Evolutionary conservation across 2,113 vertebrate species (phyloP).

Genomic region (Calyptommatus sinebrachiatus): DNA sequence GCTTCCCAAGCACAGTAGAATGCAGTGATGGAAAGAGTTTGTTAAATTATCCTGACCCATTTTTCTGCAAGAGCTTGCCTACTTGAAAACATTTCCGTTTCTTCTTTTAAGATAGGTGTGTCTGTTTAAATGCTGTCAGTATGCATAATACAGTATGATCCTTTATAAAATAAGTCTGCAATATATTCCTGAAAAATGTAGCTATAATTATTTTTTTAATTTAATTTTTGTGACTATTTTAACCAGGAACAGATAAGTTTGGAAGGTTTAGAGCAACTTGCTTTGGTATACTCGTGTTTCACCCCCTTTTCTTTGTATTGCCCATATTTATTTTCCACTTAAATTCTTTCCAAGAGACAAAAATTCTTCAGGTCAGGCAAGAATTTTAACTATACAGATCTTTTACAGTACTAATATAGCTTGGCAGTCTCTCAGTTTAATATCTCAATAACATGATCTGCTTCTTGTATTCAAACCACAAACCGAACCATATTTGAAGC

Average conservation of each 20-base stretch:
- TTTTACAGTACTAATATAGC: not conserved
- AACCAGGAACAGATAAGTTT: not conserved
- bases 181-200: not conserved
- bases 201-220: not conserved
- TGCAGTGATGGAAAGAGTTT: slow-evolving; percentile 16
- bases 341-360: not conserved
- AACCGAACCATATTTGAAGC: not conserved
- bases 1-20: slow-evolving; percentile 9
- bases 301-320: not conserved
- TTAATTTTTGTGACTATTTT: not conserved
- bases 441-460: not conserved
- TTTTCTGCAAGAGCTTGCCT: not conserved
- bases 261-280: not conserved
- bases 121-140: not conserved
- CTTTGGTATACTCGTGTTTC: not conserved
- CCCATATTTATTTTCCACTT: slow-evolving; percentile 4
- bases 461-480: not conserved
- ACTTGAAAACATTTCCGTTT: slow-evolving; percentile 11
- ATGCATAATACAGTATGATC: not conserved
- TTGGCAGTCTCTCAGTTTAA: slow-evolving; percentile 19
- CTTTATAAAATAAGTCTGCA: not conserved
- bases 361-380: not conserved
- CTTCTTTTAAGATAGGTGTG: not conserved
- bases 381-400: not conserved
- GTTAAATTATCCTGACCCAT: not conserved